A percentile compares a stretch with the other conserved stretches of the same genome.
Evolutionary conservation across 1,140 invertebrate species (phyloP).

Genomic region (Microvelia longipes): DNA sequence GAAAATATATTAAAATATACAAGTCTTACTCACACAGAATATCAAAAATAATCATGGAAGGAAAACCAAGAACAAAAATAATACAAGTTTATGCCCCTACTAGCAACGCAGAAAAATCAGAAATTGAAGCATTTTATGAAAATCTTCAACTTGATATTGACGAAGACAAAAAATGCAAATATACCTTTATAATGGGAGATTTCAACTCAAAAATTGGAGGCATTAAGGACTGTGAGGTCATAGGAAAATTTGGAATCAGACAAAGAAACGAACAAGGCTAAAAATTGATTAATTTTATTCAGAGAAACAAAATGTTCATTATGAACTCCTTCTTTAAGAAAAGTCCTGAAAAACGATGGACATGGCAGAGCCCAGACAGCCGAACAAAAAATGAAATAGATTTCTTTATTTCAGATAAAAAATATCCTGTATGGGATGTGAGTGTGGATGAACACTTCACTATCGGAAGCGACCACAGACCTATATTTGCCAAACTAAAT

Average conservation of each 20-base stretch:
- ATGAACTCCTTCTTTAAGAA: not conserved
- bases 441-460: not conserved
- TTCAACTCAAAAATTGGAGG: not conserved
- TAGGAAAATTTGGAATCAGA: not conserved
- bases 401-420: not conserved
- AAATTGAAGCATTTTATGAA: not conserved
- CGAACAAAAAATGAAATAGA: not conserved
- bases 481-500: not conserved
- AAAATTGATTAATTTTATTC: not conserved
- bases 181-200: not conserved
- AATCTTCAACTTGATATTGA: not conserved
- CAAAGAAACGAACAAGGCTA: not conserved
- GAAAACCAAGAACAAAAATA: not conserved
- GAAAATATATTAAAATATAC: not conserved
- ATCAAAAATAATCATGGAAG: not conserved
- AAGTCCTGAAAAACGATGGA: not conserved
- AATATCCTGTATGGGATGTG: not conserved
- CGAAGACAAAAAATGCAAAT: not conserved
- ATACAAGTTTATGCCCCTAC: not conserved
- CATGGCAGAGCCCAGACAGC: not conserved
- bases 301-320: not conserved
- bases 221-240: not conserved
- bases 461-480: not conserved
- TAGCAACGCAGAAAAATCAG: not conserved
- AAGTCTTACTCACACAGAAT: not conserved